Base-by-base conservation (phyloP, 2,888 invertebrate species). In the Adela reaumurella region DNA sequence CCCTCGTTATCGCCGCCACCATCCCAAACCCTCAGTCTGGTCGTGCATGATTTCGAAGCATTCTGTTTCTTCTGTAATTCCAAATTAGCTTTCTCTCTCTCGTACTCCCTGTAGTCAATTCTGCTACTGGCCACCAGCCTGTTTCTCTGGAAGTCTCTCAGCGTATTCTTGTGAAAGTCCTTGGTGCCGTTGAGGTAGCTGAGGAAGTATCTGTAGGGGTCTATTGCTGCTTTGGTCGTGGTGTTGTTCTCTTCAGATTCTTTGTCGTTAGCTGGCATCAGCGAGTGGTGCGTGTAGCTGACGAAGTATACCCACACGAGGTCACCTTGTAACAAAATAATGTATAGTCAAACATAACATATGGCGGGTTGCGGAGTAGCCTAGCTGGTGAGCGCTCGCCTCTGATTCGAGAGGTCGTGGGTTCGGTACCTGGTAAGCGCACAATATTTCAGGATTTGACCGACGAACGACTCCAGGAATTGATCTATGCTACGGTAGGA, bases 221-320 rank as follows among this genome's bases (percentile, higher is more conserved):
- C 35, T 8, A 35, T 35, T 2, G 63, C 63, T 16, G 60, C 51
- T 10, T 64, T 67, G 19, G 62, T 63, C 6, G 52, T 55, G 0
- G 62, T 59, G 2, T 65, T 68, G 64, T 67, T 68, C n/a, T 63
- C 58, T 2, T 47, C 49, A 46, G n/a, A 28, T 28, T 47, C 50
- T 18, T 41, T 48, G 41, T 51, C 52, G 52, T 48, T 42, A 20
- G 52, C 24, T 48, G 56, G 44, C 57, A 87, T 77, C 53, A 91
- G 74, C 54, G 90, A 89, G 62, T 90, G 84, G 58, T 92, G 89
- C 57, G 88, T 89, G 72, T 90, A 93, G 54, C 91, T 91, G 54
- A 90, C 86, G 66, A 93, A 93, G 69, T 90, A 92, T 56, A 93
- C 81, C 94, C 94, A 94, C 50, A 94, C 86, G 53, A 89, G 82